A percentile compares a stretch with the other conserved stretches of the same genome.
Evolutionary conservation across 1,140 invertebrate genomes (phyloP).

Genomic region (Epicauta chinensis): DNA sequence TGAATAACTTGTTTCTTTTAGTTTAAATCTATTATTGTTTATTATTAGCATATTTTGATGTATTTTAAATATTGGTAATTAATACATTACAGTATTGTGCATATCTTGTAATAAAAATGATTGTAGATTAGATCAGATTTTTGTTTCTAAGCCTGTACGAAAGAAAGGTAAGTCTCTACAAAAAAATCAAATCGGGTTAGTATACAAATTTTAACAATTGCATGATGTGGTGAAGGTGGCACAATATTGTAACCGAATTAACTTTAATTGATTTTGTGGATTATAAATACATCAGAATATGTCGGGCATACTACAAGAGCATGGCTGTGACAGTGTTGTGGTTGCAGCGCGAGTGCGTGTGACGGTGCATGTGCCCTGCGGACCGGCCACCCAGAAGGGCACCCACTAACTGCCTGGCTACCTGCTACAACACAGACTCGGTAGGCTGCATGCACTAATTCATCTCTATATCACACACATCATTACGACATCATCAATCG

Average conservation of each 20-base stretch:
- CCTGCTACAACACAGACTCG: conserved; percentile 40
- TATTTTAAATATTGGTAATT: conserved; percentile 8
- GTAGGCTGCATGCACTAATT: conserved; percentile 40
- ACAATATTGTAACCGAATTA: conserved; percentile 10
- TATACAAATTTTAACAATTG: no score
- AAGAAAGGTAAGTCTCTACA: no score
- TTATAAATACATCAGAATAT: conserved; percentile 21
- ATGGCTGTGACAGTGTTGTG: conserved; percentile 41
- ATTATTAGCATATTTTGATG: conserved; percentile 21
- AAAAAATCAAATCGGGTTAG: no score
- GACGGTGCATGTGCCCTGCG: conserved; percentile 47
- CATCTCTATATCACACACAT: conserved; percentile 6
- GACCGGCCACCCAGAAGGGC: conserved; percentile 39
- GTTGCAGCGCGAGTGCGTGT: conserved; percentile 49
- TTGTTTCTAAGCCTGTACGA: no score
- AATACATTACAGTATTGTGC: conserved; percentile 14
- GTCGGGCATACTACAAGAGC: conserved; percentile 22
- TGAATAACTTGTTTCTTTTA: conserved; percentile 15
- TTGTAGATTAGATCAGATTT: no score
- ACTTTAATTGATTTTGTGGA: no score
- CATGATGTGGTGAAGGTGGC: conserved; percentile 7
- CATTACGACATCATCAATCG: background rate
- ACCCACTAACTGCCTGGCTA: conserved; percentile 41
- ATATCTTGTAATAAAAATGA: no score
- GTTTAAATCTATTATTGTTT: conserved; percentile 11